Evolutionary conservation across 1,140 invertebrate species (phyloP).

Genomic region (Eumeta japonica): DNA sequence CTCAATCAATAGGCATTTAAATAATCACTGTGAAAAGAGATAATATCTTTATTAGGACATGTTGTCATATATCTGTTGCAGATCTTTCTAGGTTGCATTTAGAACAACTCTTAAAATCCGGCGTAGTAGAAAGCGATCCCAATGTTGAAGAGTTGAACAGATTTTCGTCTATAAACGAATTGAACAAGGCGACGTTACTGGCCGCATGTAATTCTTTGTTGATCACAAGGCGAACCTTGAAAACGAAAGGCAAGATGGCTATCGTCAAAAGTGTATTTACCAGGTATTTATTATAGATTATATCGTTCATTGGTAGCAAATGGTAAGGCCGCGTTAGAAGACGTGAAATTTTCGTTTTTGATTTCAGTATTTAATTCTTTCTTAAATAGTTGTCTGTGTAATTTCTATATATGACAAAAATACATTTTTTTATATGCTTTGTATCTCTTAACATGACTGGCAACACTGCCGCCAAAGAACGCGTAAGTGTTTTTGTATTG

Average conservation of each 20-base stretch:
- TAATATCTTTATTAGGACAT: slow-evolving; percentile 5
- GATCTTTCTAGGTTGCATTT: slow-evolving; percentile 45
- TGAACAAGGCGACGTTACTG: slow-evolving; percentile 52
- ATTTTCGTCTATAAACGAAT: slow-evolving; percentile 51
- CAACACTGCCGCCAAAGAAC: no score
- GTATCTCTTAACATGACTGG: no score
- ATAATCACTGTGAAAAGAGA: slow-evolving; percentile 2
- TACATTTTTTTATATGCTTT: no score
- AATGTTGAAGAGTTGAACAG: slow-evolving; percentile 31
- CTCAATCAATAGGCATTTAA: no score
- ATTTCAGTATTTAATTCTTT: slow-evolving; percentile 6
- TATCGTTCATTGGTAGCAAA: slow-evolving; percentile 4
- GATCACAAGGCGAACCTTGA: slow-evolving; percentile 35
- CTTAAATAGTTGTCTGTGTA: no score
- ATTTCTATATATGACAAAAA: no score
- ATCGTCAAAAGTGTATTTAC: slow-evolving; percentile 39
- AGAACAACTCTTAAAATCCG: slow-evolving; percentile 38
- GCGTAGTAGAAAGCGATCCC: slow-evolving; percentile 26
- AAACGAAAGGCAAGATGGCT: slow-evolving; percentile 50
- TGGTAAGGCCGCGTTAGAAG: no score
- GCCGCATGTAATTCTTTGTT: slow-evolving; percentile 56
- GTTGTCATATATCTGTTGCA: no score
- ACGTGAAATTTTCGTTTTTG: no score
- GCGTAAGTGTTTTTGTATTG: no score
- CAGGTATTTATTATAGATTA: slow-evolving; percentile 54